Conservation (phyloP, 2,797 vertebrate genomes). For the Silurus aristotelis region DNA sequence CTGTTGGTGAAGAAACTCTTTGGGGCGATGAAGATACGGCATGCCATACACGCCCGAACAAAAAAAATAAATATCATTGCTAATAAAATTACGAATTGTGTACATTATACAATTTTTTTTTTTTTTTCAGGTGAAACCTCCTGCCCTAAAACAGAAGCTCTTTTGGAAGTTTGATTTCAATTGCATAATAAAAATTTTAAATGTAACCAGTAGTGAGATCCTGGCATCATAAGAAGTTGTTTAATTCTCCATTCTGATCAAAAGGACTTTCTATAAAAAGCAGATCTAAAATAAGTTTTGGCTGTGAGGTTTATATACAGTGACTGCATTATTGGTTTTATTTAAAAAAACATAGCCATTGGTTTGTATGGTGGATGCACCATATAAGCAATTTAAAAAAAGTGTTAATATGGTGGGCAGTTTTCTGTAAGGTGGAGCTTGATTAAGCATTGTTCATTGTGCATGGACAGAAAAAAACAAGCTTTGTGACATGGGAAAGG, state of each 20-base stretch:
- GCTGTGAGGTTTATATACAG: not conserved
- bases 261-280: not conserved
- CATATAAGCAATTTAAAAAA: not conserved
- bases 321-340: not conserved
- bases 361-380: too few relatives aligned
- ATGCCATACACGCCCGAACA: slow-evolving; percentile 5
- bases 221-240: not conserved
- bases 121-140: not conserved
- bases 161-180: not conserved
- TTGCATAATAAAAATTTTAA: slow-evolving; percentile 1
- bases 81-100: slow-evolving; percentile 9
- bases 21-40: slow-evolving; percentile 13
- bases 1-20: slow-evolving; percentile 1
- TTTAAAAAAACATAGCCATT: not conserved
- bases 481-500: not conserved
- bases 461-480: too few relatives aligned
- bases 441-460: not conserved
- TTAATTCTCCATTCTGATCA: not conserved
- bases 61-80: not conserved
- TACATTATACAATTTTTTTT: slow-evolving; percentile 1
- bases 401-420: not conserved
- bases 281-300: not conserved
- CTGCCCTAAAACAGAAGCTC: not conserved
- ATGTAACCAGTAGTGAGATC: slow-evolving; percentile 6
- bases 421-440: not conserved